Evolutionary conservation across 2,888 invertebrate genomes (phyloP), one percentile per base, ranked within the genome.

Genomic region (Campopleginae sp.): DNA sequence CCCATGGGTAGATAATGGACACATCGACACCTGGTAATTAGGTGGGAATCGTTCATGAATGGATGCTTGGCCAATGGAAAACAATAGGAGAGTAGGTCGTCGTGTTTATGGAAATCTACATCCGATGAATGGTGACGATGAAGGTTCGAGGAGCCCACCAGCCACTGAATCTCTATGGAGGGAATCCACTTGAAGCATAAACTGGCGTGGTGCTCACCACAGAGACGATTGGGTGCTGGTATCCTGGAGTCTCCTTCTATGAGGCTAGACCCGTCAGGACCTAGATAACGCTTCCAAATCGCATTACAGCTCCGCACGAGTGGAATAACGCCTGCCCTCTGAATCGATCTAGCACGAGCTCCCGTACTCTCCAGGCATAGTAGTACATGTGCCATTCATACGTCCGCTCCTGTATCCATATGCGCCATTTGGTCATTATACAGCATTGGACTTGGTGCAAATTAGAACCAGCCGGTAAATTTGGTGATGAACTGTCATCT

Each of bases 241-340:
- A 61, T 42, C 79, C 75, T 65, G 23, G 31, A 46, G 27, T 72
- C 63, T 46, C 68, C 72, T 80, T 23, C 72, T 38, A 72, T 58
- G 80, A 42, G 72, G 46, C 75, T 77, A 76, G 87, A 83, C 86
- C 89, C 89, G 90, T 89, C 89, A 91, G 90, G 90, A 88, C 86
- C 89, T 88, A 90, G 92, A 93, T 93, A 93, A 92, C 92, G 92
- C 92, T 92, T 92, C 92, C 92, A 93, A 93, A 93, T 93, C 93
- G 92, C 90, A 93, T 93, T 93, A 93, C 91, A 89, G 75, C 83
- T 79, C 74, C 76, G 85, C 80, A 85, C 87, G 84, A 83, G 81
- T 77, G 81, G 82, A 65, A 74, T 51, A 66, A 75, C 79, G 65
- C 58, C 70, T 66, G 79, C 61, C 75, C 80, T 80, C 76, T 77